Evolutionary conservation across 2,113 vertebrate genomes (phyloP).

Genomic region (Pelobates fuscus): DNA sequence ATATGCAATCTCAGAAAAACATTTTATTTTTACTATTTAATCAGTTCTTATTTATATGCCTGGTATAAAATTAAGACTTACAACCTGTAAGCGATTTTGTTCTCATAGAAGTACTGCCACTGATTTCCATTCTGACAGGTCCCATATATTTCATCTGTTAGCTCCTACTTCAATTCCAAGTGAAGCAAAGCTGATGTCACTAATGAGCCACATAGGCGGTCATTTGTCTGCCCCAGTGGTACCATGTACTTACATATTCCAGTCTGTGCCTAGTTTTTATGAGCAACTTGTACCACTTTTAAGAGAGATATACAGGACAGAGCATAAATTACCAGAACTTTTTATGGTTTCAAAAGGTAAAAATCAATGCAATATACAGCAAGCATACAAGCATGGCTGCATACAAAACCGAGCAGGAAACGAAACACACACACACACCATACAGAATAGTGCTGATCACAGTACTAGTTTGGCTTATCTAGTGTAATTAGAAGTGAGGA

Average conservation of each 20-base stretch:
- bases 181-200: constrained; percentile 44
- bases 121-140: constrained; percentile 48
- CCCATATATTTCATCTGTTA: constrained; percentile 32
- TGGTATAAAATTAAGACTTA: constrained; percentile 48
- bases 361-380: constrained; percentile 51
- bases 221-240: constrained; percentile 49
- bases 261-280: constrained; percentile 40
- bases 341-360: constrained; percentile 36
- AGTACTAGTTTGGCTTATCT: too few relatives aligned
- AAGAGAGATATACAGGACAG: constrained; percentile 45
- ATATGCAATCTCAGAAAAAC: constrained; percentile 10
- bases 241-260: constrained; percentile 50
- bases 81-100: constrained; percentile 34
- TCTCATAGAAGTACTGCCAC: constrained; percentile 3
- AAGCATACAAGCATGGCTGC: constrained; percentile 18
- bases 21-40: constrained; percentile 39
- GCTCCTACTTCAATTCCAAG: constrained; percentile 27
- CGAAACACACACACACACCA: too few relatives aligned
- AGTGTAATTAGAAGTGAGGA: too few relatives aligned
- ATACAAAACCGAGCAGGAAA: not conserved
- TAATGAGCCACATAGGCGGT: constrained; percentile 47
- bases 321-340: constrained; percentile 40
- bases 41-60: constrained; percentile 35
- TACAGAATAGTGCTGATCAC: too few relatives aligned
- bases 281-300: constrained; percentile 45